Evolutionary conservation across 30 jellyfish, hydroid and myxozoan genomes (phyloP), one percentile per base, ranked within the genome.

Genomic region (Turritopsis dohrnii): DNA sequence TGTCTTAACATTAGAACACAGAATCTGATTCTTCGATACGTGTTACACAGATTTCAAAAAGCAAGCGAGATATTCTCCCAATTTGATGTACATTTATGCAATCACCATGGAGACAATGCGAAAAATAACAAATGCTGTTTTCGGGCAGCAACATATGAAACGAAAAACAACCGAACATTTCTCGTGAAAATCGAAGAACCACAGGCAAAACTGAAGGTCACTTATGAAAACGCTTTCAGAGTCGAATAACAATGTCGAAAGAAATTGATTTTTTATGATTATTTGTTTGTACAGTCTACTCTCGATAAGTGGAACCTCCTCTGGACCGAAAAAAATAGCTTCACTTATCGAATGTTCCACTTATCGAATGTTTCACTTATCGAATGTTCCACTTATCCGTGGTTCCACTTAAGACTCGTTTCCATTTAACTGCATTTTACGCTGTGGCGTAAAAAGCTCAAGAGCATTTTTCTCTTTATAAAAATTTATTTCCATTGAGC

Each of bases 181-280:
- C 72, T 77, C 18, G 85, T 77, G 8, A 30, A 77, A 77, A n/a
- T 77, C 30, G 85, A 77, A 77, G 29, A 77, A 28, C 85, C 85
- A 20, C 28, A 77, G 29, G 72, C 0, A 28, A 77, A 29, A 30
- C 27, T 77, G 29, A 75, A 0, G 65, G 54, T n/a, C 60, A 22
- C 41, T 7, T 75, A 22, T 52, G 28, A 31, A 9, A 31, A 75
- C 28, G 83, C 83, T 75, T 75, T 75, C 60, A 31, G 22, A 16
- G 25, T n/a, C 65, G n/a, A 75, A 41, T 41, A 41, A 41, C 60
- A 41, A 41, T 41, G 13, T 41, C 13, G 60, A 41, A 3, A 13
- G 5, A 13, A 41, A 5, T 5, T 41, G 60, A 41, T 41, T 41
- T 41, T 3, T 41, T 41, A 5, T 41, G 9, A 41, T 41, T 41